Conservation (phyloP, 2,113 vertebrate species). For the Brachyhypopomus gauderio region DNA sequence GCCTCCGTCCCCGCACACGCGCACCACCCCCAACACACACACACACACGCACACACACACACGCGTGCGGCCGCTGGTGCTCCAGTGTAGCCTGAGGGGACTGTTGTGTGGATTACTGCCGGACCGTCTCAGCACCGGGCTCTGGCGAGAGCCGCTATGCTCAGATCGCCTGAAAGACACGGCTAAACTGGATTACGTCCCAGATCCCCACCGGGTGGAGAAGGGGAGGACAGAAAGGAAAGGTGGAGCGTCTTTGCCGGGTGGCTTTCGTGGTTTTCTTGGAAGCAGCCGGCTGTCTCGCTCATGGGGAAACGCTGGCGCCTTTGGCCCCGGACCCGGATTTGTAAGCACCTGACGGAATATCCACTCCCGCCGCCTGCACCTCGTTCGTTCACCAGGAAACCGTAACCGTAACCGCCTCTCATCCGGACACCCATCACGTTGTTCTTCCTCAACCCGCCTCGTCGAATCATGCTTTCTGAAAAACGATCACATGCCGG, state of each 20-base stretch:
- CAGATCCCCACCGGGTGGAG: conserved; percentile 9
- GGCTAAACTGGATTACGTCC: conserved; percentile 50
- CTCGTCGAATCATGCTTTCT: conserved; percentile 21
- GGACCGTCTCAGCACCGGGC: conserved; percentile 9
- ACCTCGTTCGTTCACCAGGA: conserved; percentile 9
- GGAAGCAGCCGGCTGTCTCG: conserved; percentile 7
- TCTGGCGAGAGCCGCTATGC: conserved; percentile 4
- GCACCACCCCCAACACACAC: background rate
- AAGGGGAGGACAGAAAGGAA: conserved; percentile 21
- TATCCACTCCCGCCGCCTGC: background rate
- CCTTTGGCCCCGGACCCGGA: conserved; percentile 13
- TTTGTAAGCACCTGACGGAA: conserved; percentile 15
- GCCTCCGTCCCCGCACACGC: conserved; percentile 5
- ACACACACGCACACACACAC: conserved; percentile 13
- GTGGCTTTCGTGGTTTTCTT: conserved; percentile 12
- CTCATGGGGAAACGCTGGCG: conserved; percentile 5
- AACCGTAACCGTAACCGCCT: conserved; percentile 14
- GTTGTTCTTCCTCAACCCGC: background rate
- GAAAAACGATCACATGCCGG: background rate
- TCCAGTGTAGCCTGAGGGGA: conserved; percentile 38
- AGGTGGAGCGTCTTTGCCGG: conserved; percentile 39
- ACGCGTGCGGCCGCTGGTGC: conserved; percentile 12
- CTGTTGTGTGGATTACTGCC: conserved; percentile 34
- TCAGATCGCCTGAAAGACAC: conserved; percentile 40
- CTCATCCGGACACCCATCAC: background rate